phyloP scores from a whole-genome alignment of 2,888 invertebrate species.

The Diabrotica balteata region DNA sequence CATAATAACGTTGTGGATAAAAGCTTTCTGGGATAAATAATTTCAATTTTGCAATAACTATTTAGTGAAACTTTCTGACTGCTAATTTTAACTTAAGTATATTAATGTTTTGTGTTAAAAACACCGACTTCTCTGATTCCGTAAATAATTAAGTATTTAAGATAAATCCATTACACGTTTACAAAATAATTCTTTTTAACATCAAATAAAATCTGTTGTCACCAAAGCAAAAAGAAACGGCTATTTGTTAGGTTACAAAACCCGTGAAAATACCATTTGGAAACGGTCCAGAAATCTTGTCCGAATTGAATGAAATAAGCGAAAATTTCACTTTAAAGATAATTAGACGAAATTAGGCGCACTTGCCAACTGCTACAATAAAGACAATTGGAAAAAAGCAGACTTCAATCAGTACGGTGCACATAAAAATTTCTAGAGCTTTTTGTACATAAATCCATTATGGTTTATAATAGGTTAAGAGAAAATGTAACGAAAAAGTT shows the following conservation, averaged over 20 bases:
- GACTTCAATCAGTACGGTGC: slow-evolving; percentile 1
- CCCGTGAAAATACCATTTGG: slow-evolving; percentile 13
- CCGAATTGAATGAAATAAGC: slow-evolving; percentile 11
- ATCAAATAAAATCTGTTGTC: slow-evolving; percentile 3
- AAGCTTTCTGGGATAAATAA: too few species aligned
- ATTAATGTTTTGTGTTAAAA: not conserved
- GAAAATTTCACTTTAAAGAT: slow-evolving; percentile 15
- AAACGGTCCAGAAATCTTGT: slow-evolving; percentile 10
- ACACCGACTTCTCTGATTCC: not conserved
- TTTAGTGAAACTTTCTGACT: too few species aligned
- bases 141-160: too few species aligned
- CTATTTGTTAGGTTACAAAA: slow-evolving; percentile 11
- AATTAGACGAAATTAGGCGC: slow-evolving; percentile 11
- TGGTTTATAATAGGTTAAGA: too few species aligned
- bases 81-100: too few species aligned
- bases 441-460: not conserved
- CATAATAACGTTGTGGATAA: too few species aligned
- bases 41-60: too few species aligned
- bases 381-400: slow-evolving; percentile 11
- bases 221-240: not conserved
- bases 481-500: too few species aligned
- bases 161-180: not conserved
- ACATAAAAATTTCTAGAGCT: not conserved
- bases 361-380: slow-evolving; percentile 16
- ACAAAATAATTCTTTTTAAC: not conserved